phyloP scores from a whole-genome alignment of 2,888 invertebrate genomes.

The Sisyra terminalis region DNA sequence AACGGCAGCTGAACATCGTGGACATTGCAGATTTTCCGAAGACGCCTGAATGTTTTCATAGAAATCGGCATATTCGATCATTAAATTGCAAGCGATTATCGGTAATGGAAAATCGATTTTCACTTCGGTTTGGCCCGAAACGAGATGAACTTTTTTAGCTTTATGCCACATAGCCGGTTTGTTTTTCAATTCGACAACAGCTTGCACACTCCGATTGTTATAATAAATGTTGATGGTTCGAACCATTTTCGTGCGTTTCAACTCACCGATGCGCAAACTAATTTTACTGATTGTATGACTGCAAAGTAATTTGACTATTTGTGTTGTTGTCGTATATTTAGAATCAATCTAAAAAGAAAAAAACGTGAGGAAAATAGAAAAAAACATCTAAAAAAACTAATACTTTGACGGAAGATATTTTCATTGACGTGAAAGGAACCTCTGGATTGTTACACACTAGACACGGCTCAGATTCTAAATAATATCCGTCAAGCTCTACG shows the following conservation, averaged over 20 bases:
- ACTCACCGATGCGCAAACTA: conserved; percentile 80
- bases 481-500: conserved; percentile 91
- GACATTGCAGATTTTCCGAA: conserved; percentile 88
- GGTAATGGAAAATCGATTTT: conserved; percentile 95
- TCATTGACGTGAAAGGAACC: conserved; percentile 78
- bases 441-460: conserved; percentile 97
- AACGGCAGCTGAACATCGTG: conserved; percentile 90
- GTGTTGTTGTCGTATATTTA: conserved; percentile 94
- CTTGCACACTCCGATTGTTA: conserved; percentile 89
- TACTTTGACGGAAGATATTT: conserved; percentile 82
- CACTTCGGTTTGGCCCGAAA: conserved; percentile 86
- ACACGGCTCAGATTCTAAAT: conserved; percentile 92
- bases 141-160: conserved; percentile 79
- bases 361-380: conserved; percentile 16
- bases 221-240: conserved; percentile 91
- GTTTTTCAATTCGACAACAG: conserved; percentile 94
- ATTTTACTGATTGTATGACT: conserved; percentile 93
- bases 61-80: conserved; percentile 97
- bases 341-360: conserved; percentile 53
- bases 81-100: conserved; percentile 92
- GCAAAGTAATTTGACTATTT: conserved; percentile 89
- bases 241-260: conserved; percentile 95
- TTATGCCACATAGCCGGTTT: conserved; percentile 94
- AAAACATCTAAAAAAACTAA: conserved; percentile 10
- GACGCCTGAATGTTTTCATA: conserved; percentile 90